Percentiles rank a stretch among this genome's conserved stretches.
These are phyloP conservation scores for Allobates femoralis DNA, from an alignment of 2,797 vertebrate species.

Conservation along the genomic window DNA sequence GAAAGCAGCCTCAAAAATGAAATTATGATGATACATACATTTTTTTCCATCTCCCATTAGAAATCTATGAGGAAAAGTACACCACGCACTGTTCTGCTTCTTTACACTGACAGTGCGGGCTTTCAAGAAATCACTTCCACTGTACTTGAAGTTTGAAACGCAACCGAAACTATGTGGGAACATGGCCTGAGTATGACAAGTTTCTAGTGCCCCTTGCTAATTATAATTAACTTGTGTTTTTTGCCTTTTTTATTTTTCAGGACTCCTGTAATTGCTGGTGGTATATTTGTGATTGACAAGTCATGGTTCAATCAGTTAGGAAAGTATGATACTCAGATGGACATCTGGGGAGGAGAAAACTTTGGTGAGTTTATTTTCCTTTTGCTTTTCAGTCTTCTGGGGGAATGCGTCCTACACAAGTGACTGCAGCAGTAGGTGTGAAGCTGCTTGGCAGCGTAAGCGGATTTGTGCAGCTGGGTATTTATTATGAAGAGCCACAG, in stretches of 20 bases:
- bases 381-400: neutral
- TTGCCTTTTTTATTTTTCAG: conserved; percentile 71
- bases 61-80: too few relatives aligned
- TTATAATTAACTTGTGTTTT: neutral
- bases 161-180: neutral
- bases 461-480: conserved; percentile 28
- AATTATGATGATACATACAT: too few relatives aligned
- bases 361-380: conserved; percentile 84
- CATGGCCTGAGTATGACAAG: too few relatives aligned
- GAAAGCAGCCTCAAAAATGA: too few relatives aligned
- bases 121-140: too few relatives aligned
- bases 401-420: conserved; percentile 4
- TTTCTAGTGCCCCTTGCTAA: neutral
- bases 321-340: conserved; percentile 98
- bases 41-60: too few relatives aligned
- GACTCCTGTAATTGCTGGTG: conserved; percentile 97
- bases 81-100: too few relatives aligned
- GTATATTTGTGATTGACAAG: conserved; percentile 97
- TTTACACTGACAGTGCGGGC: too few relatives aligned
- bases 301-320: conserved; percentile 98
- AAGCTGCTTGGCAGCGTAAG: conserved; percentile 39
- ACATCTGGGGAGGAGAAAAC: conserved; percentile 99
- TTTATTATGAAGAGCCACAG: conserved; percentile 15
- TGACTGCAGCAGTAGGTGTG: conserved; percentile 37
- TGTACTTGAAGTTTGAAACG: too few relatives aligned